phyloP scores from a whole-genome alignment of 2,797 vertebrate genomes.

The Lycodopsis pacificus region DNA sequence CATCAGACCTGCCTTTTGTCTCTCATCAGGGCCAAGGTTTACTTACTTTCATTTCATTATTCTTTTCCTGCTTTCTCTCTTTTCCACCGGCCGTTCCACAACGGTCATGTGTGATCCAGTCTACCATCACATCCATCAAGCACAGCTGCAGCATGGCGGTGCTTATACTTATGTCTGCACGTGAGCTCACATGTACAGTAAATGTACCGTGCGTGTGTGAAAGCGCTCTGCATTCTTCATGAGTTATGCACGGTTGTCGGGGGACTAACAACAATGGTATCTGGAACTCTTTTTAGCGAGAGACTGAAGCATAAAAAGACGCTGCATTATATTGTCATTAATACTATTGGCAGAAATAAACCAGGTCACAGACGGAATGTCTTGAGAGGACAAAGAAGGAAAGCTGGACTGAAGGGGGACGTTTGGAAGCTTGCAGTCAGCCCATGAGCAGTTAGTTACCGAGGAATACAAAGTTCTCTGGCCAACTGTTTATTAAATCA shows the following conservation, averaged over 20 bases:
- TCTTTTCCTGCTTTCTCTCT: constrained; percentile 31
- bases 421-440: neutral
- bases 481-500: neutral
- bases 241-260: constrained; percentile 54
- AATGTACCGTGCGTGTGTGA: constrained; percentile 23
- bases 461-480: neutral
- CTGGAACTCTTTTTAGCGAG: constrained; percentile 40
- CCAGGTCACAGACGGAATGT: constrained; percentile 18
- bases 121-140: constrained; percentile 64
- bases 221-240: constrained; percentile 49
- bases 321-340: constrained; percentile 27
- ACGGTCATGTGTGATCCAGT: constrained; percentile 45
- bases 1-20: constrained; percentile 45
- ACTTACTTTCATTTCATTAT: constrained; percentile 58
- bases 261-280: constrained; percentile 49
- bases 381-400: constrained; percentile 14
- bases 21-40: constrained; percentile 28
- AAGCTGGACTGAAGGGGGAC: constrained; percentile 4
- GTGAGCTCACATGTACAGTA: constrained; percentile 31
- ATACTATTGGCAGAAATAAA: constrained; percentile 36
- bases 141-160: constrained; percentile 13
- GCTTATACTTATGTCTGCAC: constrained; percentile 7
- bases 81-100: constrained; percentile 12
- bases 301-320: constrained; percentile 37
- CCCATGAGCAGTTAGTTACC: neutral